phyloP scores from a whole-genome alignment of 1,140 invertebrate genomes.

The Nephotettix cincticeps region DNA sequence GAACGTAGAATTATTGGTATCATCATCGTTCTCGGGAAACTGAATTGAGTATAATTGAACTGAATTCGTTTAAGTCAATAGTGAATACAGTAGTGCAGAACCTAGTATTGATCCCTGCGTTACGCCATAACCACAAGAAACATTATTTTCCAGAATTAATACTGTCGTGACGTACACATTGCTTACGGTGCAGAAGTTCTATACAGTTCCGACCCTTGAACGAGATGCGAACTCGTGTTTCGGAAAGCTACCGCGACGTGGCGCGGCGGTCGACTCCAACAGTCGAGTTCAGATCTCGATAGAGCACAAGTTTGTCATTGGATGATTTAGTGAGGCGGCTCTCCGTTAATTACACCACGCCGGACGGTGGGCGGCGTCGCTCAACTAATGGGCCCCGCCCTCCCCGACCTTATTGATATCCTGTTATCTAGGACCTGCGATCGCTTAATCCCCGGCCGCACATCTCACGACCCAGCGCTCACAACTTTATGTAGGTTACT shows the following conservation, averaged over 20 bases:
- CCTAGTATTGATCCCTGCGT: no score
- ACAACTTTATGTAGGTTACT: constrained; percentile 1
- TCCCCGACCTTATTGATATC: constrained; percentile 17
- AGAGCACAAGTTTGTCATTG: constrained; percentile 15
- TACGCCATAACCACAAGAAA: no score
- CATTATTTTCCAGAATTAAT: no score
- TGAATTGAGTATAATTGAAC: no score
- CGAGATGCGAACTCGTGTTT: neutral
- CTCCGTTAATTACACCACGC: constrained; percentile 9
- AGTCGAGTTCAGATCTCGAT: constrained; percentile 20
- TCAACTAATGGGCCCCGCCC: constrained; percentile 17
- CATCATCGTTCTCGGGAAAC: no score
- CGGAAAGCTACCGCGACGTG: neutral
- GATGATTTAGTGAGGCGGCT: constrained; percentile 16
- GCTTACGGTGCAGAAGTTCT: no score
- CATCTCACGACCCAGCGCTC: constrained; percentile 12
- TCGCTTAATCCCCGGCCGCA: constrained; percentile 12
- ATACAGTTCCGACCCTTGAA: no score
- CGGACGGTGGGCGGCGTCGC: neutral
- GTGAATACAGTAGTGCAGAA: no score
- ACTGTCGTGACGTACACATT: no score
- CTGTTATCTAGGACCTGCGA: constrained; percentile 17
- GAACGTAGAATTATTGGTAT: no score
- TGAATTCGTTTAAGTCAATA: no score
- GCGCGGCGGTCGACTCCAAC: neutral